A percentile compares a stretch with the other conserved stretches of the same genome.
phyloP scores from a whole-genome alignment of 2,113 vertebrate genomes.

The Macroglossus sobrinus region DNA sequence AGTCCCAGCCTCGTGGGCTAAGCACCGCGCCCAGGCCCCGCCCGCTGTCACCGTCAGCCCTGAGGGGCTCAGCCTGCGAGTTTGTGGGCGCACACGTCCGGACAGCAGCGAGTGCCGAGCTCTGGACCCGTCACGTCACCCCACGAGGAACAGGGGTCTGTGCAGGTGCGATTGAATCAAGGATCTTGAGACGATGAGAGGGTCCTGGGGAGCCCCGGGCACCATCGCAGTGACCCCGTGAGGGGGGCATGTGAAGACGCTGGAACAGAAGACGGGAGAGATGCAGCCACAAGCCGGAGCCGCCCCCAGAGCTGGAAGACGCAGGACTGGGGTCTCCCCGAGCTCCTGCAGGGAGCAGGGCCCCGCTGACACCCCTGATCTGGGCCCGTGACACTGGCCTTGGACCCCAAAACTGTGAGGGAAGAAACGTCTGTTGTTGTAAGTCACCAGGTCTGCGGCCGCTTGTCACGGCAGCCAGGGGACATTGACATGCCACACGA shows the following conservation, averaged over 20 bases:
- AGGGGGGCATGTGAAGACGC: neutral
- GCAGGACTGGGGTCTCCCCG: rapidly evolving
- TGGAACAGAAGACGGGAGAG: rapidly evolving
- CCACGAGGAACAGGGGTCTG: neutral
- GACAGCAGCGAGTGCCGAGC: too few species aligned
- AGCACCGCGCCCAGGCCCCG: neutral
- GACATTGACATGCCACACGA: rapidly evolving
- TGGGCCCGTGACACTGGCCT: neutral
- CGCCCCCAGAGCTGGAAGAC: neutral
- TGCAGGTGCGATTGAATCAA: too few species aligned
- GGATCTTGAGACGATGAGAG: neutral
- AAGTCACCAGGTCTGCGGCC: neutral
- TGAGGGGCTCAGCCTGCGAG: rapidly evolving
- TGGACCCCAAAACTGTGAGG: neutral
- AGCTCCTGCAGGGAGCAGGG: rapidly evolving
- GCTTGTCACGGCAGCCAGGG: neutral
- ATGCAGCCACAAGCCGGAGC: neutral
- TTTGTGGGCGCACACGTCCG: too few species aligned
- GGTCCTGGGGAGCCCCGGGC: neutral
- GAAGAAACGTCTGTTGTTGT: too few species aligned
- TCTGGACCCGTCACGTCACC: neutral
- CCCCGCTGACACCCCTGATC: rapidly evolving
- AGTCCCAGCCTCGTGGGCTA: rapidly evolving
- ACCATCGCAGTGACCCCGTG: neutral
- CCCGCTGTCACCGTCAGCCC: neutral